phyloP scores from a whole-genome alignment of 2,888 invertebrate species.

The Drosophila neotestacea region DNA sequence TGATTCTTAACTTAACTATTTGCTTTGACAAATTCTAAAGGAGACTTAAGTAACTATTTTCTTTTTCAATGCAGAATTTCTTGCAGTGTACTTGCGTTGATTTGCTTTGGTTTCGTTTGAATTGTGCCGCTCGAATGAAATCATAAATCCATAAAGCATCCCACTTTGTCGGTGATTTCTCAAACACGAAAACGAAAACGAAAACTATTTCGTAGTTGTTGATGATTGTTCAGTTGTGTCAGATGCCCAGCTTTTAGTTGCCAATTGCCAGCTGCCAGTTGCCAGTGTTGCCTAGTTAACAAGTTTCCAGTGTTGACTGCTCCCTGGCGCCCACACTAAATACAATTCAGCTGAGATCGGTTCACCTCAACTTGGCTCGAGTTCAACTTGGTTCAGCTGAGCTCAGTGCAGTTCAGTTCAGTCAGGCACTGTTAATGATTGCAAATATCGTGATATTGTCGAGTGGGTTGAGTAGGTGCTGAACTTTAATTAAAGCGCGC shows the following conservation, averaged over 20 bases:
- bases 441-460: constrained; percentile 77
- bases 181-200: constrained; percentile 37
- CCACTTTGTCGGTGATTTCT: constrained; percentile 75
- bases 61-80: constrained; percentile 3
- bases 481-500: constrained; percentile 76
- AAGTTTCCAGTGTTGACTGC: constrained; percentile 19
- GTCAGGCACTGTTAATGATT: constrained; percentile 63
- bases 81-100: constrained; percentile 38
- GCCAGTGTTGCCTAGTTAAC: constrained; percentile 32
- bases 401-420: constrained; percentile 12
- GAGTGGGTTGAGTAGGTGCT: constrained; percentile 73
- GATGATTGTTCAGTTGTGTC: constrained; percentile 43
- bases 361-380: background rate
- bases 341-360: constrained; percentile 24
- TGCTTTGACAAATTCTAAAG: too few relatives aligned
- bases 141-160: constrained; percentile 73
- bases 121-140: constrained; percentile 70
- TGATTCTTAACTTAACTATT: too few relatives aligned
- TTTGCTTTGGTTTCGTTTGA: constrained; percentile 69
- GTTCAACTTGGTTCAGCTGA: constrained; percentile 21
- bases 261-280: constrained; percentile 24
- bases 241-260: constrained; percentile 14
- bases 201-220: constrained; percentile 55
- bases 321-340: constrained; percentile 49
- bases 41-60: background rate